A percentile compares a stretch with the other conserved stretches of the same genome.
These are phyloP conservation scores for Mobula birostris DNA, from an alignment of 2,113 vertebrate species.

Conservation along the genomic window DNA sequence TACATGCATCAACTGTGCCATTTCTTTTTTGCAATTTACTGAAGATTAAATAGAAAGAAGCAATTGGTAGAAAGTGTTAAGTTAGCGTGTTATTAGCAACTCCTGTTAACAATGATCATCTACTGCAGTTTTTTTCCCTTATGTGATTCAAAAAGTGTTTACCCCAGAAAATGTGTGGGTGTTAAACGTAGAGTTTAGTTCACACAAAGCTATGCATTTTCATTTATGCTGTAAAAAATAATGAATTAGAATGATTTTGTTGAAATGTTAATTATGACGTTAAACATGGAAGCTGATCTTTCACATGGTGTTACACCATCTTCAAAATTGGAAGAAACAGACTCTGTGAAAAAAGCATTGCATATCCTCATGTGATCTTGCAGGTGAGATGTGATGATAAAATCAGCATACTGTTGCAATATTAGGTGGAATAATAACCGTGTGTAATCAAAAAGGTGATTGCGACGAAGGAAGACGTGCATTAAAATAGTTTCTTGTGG, in stretches of 20 bases:
- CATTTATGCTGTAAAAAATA: neutral
- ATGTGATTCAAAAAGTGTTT: neutral
- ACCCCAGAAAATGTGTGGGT: neutral
- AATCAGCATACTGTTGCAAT: neutral
- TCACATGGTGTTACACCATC: neutral
- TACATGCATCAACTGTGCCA: neutral
- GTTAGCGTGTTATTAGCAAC: neutral
- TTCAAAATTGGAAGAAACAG: neutral
- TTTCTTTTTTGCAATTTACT: neutral
- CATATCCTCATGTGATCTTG: neutral
- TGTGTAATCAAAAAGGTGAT: neutral
- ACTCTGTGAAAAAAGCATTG: neutral
- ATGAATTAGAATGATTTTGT: neutral
- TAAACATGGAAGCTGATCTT: neutral
- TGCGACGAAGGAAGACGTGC: neutral
- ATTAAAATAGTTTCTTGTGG: neutral
- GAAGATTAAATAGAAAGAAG: neutral
- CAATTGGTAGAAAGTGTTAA: neutral
- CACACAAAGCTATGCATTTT: neutral
- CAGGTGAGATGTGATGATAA: neutral
- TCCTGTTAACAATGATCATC: slow-evolving; percentile 20
- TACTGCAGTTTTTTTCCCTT: neutral
- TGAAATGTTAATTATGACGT: neutral
- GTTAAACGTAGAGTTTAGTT: neutral
- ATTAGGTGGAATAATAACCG: neutral